phyloP scores from a whole-genome alignment of 30 jellyfish, hydroid and myxozoan genomes.

The Aurelia coerulea region DNA sequence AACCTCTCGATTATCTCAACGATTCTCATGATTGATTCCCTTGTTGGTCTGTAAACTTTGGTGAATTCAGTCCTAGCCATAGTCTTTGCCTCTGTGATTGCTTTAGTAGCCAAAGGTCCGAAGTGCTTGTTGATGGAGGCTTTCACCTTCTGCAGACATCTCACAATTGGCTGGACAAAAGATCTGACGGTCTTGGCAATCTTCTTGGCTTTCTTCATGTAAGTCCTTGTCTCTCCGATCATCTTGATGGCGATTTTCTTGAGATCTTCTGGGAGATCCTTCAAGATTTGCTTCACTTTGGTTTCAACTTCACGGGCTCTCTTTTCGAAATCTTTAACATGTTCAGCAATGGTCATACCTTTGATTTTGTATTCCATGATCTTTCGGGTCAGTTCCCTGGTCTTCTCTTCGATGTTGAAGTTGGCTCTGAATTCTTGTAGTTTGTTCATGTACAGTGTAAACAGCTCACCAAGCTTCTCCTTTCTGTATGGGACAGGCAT shows the following conservation, averaged over 20 bases:
- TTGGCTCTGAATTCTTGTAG: conserved; percentile 63
- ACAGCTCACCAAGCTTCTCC: conserved; percentile 79
- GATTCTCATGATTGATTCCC: conserved; percentile 23
- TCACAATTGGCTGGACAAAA: conserved; percentile 36
- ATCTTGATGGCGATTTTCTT: conserved; percentile 40
- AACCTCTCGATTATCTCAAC: conserved; percentile 55
- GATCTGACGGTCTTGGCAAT: conserved; percentile 22
- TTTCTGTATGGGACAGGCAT: conserved; percentile 90
- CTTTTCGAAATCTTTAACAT: conserved; percentile 44
- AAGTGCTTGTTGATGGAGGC: conserved; percentile 81
- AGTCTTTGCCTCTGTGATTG: conserved; percentile 24
- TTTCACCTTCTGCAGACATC: conserved; percentile 40
- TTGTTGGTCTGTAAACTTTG: conserved; percentile 63
- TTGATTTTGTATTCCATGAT: conserved; percentile 49
- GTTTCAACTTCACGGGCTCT: conserved; percentile 34
- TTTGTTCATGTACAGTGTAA: conserved; percentile 43
- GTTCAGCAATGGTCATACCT: conserved; percentile 78
- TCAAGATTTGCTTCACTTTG: conserved; percentile 30
- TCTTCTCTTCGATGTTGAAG: conserved; percentile 69
- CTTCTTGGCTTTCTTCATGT: conserved; percentile 56
- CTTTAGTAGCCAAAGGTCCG: conserved; percentile 75
- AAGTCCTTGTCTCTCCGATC: conserved; percentile 56
- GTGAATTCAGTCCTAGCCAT: conserved; percentile 35
- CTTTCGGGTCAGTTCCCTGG: conserved; percentile 41
- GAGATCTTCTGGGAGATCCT: conserved; percentile 58